These are phyloP conservation scores for Apaloderma vittatum DNA, from an alignment of 2,113 vertebrate species.

Conservation along the genomic window DNA sequence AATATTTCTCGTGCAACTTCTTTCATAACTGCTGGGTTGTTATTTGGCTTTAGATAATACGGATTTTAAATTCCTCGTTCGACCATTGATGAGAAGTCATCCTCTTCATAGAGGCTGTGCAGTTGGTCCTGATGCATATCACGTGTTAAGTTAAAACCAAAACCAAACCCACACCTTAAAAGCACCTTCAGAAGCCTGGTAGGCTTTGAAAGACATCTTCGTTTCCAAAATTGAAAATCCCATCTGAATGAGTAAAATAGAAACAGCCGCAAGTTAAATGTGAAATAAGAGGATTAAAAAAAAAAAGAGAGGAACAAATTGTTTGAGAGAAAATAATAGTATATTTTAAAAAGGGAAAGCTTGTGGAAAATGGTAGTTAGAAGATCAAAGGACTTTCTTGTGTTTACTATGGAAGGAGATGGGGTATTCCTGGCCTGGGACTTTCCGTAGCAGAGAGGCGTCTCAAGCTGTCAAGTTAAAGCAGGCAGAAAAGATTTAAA, in stretches of 20 bases:
- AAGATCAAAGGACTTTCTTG: neutral
- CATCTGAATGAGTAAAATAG: neutral
- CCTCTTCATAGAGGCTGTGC: rapidly evolving
- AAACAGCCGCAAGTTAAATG: neutral
- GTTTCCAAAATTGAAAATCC: neutral
- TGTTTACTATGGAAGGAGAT: neutral
- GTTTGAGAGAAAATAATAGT: neutral
- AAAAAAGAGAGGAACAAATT: neutral
- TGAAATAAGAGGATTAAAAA: neutral
- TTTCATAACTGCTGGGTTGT: neutral
- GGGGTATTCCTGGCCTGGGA: neutral
- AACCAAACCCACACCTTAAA: neutral
- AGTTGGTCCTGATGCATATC: neutral
- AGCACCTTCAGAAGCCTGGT: neutral
- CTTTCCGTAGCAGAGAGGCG: neutral
- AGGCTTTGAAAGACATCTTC: neutral
- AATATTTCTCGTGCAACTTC: neutral
- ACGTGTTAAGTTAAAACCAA: neutral
- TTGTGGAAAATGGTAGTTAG: neutral
- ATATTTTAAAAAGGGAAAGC: neutral
- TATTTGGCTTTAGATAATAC: neutral
- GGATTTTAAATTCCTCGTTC: neutral
- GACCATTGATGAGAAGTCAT: neutral
- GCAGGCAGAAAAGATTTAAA: neutral
- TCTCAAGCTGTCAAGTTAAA: neutral